Base-by-base conservation (phyloP, 2,113 vertebrate species). In the Cryptotis parvus region DNA sequence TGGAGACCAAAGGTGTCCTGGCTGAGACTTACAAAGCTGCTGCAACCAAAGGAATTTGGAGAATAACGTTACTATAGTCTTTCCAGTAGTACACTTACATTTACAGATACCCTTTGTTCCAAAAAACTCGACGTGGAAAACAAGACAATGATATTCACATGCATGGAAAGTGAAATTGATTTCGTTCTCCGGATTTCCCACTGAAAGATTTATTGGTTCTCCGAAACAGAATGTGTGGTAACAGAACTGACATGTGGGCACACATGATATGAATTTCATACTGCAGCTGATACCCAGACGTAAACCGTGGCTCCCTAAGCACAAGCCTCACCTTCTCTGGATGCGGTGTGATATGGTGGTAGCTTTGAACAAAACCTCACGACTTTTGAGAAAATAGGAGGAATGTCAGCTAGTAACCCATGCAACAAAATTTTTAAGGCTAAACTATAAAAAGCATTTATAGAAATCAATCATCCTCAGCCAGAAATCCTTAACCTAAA, bases 401-500 rank as follows among this genome's bases (percentile, higher is more conserved):
- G 84, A 76, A 78, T 29, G 7, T 15, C 20, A 52, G 18, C 33
- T 12, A 49, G 37, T 35, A 41, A 65, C 31, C 63, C 29, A 65
- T 29, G 27, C 8, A 52, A 58, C 18, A 15, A 58, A 58, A 73
- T 61, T 8, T 29, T 31, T 78, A 91, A 63, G 20, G 2, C 29
- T 81, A 81, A 72, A 87, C 78, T 43, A 83, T 73, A 41, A 55
- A 66, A 70, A 75, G 65, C 15, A 68, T 1, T 69, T 74, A 68
- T 75, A 75, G 37, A 84, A 82, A 35, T 35, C 35, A 63, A 75
- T 31, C 22, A 65, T 66, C 75, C 52, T 72, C 55, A 35, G 29
- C 65, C n/a, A 73, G 73, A 89, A 27, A 39, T 91, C 29, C 26
- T n/a, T 63, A 90, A 88, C 80, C 31, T 35, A 84, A 1, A 92